A percentile compares a stretch with the other conserved stretches of the same genome.
Conservation (phyloP, 1,140 invertebrate species). For the Leptopilina boulardi region DNA sequence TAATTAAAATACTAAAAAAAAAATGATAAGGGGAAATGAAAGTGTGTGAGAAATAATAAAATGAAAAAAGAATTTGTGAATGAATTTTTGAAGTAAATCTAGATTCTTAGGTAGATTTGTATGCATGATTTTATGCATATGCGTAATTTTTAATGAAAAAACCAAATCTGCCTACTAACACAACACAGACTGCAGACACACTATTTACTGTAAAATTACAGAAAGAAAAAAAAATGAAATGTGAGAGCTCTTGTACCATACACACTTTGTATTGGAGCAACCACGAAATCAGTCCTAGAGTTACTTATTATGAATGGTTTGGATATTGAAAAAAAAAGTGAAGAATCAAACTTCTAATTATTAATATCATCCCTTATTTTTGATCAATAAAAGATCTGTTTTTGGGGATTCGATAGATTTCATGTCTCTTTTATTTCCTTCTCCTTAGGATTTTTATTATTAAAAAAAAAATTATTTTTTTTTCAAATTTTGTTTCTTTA, state of each 20-base stretch:
- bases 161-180: constrained; percentile 61
- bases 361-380: constrained; percentile 72
- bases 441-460: not conserved
- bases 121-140: constrained; percentile 46
- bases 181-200: constrained; percentile 63
- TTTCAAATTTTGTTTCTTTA: not conserved
- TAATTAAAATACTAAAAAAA: constrained; percentile 50
- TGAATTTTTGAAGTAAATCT: too few species aligned
- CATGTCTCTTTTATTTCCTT: constrained; percentile 29
- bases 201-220: constrained; percentile 64
- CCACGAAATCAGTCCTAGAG: constrained; percentile 63
- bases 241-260: constrained; percentile 59
- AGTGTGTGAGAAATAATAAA: constrained; percentile 49
- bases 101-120: constrained; percentile 44
- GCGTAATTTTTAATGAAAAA: constrained; percentile 47
- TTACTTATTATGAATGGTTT: constrained; percentile 69
- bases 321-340: constrained; percentile 62
- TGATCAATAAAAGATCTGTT: constrained; percentile 72
- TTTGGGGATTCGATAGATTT: constrained; percentile 61
- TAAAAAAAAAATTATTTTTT: not conserved
- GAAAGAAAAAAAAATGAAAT: constrained; percentile 44
- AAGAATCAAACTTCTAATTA: constrained; percentile 69
- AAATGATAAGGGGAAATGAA: constrained; percentile 52
- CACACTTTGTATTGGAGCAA: constrained; percentile 63
- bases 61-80: constrained; percentile 24